A percentile compares a stretch with the other conserved stretches of the same genome.
phyloP scores from a whole-genome alignment of 92 coral and sea anemone genomes.

The Palythoa grandiflora region DNA sequence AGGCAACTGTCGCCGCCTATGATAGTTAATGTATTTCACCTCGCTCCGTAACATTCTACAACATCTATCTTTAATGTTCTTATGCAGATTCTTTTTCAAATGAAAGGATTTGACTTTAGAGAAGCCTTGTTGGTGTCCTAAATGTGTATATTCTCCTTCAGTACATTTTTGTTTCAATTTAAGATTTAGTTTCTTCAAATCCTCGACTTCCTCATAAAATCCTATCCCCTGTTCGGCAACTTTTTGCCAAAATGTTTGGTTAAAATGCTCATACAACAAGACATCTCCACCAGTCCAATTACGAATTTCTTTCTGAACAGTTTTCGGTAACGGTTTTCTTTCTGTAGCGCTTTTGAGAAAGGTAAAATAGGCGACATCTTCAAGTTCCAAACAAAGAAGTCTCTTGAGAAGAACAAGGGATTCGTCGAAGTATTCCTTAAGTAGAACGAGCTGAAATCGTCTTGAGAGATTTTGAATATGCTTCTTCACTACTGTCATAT shows the following conservation, averaged over 20 bases:
- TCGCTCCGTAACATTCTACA: conserved; percentile 34
- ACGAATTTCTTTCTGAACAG: conserved; percentile 61
- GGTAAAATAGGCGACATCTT: conserved; percentile 84
- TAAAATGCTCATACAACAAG: conserved; percentile 74
- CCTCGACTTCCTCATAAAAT: conserved; percentile 68
- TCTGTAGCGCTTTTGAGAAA: conserved; percentile 64
- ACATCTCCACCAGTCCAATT: conserved; percentile 89
- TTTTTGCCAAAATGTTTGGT: conserved; percentile 55
- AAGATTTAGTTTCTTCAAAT: conserved; percentile 48
- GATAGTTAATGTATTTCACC: conserved; percentile 5
- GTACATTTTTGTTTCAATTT: conserved; percentile 5
- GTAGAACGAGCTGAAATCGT: conserved; percentile 82
- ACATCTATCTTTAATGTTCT: conserved; percentile 5
- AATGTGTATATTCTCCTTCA: conserved; percentile 25
- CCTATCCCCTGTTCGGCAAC: conserved; percentile 43
- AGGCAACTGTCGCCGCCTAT: conserved; percentile 24
- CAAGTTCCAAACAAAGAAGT: conserved; percentile 83
- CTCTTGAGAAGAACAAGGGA: conserved; percentile 82
- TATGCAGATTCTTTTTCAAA: not conserved
- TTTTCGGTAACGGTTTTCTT: conserved; percentile 57
- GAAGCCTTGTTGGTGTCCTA: not conserved
- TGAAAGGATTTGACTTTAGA: conserved; percentile 25
- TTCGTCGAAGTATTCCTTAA: conserved; percentile 87
- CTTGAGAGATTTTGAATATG: conserved; percentile 59
- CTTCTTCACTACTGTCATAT: conserved; percentile 41